Evolutionary conservation across 1,140 invertebrate genomes (phyloP).

Genomic region (Trichonephila clavipes): DNA sequence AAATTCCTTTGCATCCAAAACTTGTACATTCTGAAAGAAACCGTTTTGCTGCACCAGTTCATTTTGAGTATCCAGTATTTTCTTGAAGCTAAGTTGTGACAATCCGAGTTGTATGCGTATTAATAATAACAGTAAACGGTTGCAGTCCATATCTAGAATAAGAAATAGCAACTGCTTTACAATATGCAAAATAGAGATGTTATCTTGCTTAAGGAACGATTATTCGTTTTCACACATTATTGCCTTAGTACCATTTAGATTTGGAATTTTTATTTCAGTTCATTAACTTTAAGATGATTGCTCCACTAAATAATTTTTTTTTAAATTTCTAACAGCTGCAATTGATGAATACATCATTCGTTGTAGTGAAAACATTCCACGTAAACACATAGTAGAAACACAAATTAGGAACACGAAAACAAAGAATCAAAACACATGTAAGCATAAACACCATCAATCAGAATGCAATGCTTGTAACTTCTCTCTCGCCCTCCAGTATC

Average conservation of each 20-base stretch:
- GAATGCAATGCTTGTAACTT: no score
- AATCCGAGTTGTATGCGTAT: neutral
- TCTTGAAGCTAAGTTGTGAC: neutral
- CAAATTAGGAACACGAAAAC: no score
- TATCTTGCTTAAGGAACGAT: neutral
- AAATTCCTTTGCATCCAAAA: neutral
- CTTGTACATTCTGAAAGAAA: neutral
- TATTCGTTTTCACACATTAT: neutral
- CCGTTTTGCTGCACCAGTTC: neutral
- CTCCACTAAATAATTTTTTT: neutral
- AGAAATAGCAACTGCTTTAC: conserved; percentile 31
- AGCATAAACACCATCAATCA: no score
- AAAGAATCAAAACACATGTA: no score
- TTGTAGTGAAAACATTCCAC: neutral
- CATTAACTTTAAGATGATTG: neutral
- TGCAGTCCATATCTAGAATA: neutral
- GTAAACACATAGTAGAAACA: neutral
- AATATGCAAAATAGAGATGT: neutral
- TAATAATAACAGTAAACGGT: neutral
- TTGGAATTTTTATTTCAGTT: neutral
- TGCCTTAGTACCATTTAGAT: neutral
- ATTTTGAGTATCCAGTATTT: neutral
- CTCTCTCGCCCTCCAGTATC: no score
- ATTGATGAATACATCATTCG: no score
- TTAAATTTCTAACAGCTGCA: neutral